phyloP scores from a whole-genome alignment of 2,888 invertebrate species.

The Anagyrus pseudococci region DNA sequence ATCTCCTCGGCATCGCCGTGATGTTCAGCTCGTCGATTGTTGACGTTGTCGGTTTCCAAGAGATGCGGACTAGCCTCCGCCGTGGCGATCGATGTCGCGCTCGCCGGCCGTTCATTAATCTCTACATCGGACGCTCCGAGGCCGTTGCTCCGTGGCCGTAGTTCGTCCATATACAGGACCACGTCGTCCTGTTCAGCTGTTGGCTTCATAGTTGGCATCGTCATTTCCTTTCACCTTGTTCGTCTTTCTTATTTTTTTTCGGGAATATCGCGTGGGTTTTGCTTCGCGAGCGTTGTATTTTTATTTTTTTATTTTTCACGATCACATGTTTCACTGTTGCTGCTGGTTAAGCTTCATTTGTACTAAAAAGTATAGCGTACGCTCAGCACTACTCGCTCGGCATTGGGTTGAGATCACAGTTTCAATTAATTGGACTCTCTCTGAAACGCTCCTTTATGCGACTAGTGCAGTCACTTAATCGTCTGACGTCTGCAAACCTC shows the following conservation, averaged over 20 bases:
- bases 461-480: no score
- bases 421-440: no score
- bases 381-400: no score
- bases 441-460: no score
- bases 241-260: neutral
- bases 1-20: slow-evolving; percentile 47
- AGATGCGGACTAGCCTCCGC: slow-evolving; percentile 53
- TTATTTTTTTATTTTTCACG: no score
- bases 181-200: slow-evolving; percentile 40
- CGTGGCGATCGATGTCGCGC: neutral
- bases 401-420: no score
- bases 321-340: no score
- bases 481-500: no score
- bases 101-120: neutral
- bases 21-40: slow-evolving; percentile 67
- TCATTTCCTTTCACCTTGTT: slow-evolving; percentile 10
- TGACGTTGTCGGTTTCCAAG: slow-evolving; percentile 62
- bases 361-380: no score
- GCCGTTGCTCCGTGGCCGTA: slow-evolving; percentile 35
- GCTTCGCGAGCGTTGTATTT: no score
- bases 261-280: neutral
- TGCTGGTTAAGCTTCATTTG: no score
- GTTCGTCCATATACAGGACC: slow-evolving; percentile 49
- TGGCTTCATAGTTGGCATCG: neutral
- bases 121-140: neutral